These are phyloP conservation scores for Phytoseiulus persimilis DNA, from an alignment of 2,888 invertebrate species.

Conservation along the genomic window DNA sequence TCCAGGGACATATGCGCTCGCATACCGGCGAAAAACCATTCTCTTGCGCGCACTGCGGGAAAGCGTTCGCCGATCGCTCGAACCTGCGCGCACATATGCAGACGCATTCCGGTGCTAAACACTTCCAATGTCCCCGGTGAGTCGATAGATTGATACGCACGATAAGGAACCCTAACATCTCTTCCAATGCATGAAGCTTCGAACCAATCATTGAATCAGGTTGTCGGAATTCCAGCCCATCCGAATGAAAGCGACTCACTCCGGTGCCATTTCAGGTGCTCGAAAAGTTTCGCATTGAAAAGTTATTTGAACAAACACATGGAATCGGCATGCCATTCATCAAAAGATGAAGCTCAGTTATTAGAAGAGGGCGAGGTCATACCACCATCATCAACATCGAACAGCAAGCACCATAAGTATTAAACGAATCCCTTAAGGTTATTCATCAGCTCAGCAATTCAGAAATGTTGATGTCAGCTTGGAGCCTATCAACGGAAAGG, in stretches of 20 bases:
- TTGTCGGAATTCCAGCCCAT: neutral
- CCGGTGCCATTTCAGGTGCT: conserved; percentile 57
- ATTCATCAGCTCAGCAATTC: neutral
- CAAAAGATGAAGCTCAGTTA: conserved; percentile 24
- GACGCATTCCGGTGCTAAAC: conserved; percentile 82
- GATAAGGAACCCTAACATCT: no score
- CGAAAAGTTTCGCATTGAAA: conserved; percentile 84
- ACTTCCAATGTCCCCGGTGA: conserved; percentile 67
- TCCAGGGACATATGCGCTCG: conserved; percentile 69
- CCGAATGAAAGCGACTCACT: no score
- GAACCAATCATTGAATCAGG: no score
- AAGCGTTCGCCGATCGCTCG: conserved; percentile 86
- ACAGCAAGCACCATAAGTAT: conserved; percentile 9
- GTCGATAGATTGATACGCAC: neutral
- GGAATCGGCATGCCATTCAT: conserved; percentile 67
- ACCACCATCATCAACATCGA: neutral
- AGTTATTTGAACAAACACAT: conserved; percentile 90
- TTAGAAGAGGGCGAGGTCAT: conserved; percentile 33
- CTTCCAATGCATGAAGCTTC: no score
- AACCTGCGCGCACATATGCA: conserved; percentile 90
- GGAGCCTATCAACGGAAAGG: neutral
- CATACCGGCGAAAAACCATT: conserved; percentile 88
- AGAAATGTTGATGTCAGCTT: neutral
- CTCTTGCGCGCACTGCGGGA: conserved; percentile 83
- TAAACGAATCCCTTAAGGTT: neutral